Evolutionary conservation across 2,888 invertebrate genomes (phyloP), one percentile per base, ranked within the genome.

Genomic region (Hoplodrina blanda): DNA sequence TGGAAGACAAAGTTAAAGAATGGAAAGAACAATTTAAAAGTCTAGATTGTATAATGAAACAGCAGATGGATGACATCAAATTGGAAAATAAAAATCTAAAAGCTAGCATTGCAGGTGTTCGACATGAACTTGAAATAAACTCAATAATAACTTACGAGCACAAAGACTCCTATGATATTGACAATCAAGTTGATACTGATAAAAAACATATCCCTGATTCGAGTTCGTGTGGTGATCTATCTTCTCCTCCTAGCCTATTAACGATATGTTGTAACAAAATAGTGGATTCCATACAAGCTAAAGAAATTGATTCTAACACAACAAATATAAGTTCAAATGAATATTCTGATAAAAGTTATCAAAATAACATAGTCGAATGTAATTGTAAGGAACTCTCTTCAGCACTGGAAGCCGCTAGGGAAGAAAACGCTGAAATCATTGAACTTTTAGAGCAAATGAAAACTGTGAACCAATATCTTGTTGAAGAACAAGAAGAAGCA

Each of bases 191-290:
- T 19, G 56, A 15, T 44, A 13, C 19, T 8, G 60, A 10, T 59
- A 65, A 17, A 37, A 66, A 55, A 56, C 52, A 54, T 53, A 37
- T 60, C 13, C 52, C 41, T 70, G 44, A 67, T 50, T 7, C 30
- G 33, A 70, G 67, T 49, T 73, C 80, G 33, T 63, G 72, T 55
- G 41, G 53, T 33, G 86, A 87, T 69, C 73, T 77, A 4, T 81
- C 85, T 44, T 88, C 90, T n/a, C 93, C 94, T 17, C 91, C 88
- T 52, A 95, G 92, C 81, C 87, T 95, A n/a, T 72, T 91, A 46
- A 93, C 90, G 37, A 91, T 95, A 71, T 93, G 93, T 75, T 93
- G 90, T 75, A 90, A 92, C 69, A 93, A 79, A 87, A 90, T 95
- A 62, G 77, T 90, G 56, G 89, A 93, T 52, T 69, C 70, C 46